Evolutionary conservation across 2,113 vertebrate species (phyloP), one percentile per base, ranked within the genome.

Genomic region (Tetraodon nigroviridis): DNA sequence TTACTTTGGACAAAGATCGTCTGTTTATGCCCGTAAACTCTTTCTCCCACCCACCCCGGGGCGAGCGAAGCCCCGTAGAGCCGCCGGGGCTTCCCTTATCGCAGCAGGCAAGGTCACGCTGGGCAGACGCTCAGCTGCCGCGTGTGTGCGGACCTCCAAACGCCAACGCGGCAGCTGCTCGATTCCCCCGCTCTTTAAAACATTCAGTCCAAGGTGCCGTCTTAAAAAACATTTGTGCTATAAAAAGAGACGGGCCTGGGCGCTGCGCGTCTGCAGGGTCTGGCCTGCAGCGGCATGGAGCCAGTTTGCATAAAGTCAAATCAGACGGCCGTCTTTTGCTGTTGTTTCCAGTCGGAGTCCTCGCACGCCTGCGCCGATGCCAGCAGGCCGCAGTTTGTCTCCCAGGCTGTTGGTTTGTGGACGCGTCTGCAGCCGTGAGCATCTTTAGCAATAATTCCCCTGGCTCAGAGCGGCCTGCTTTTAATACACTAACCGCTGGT

Each of bases 301-400:
- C 44, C 16, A 61, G 18, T 51, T 89, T 87, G 68, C 76, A 86
- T 87, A 29, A 58, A 87, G 66, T 83, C 83, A 87, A 87, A 87
- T 83, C 22, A 18, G n/a, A 67, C 17, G 63, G 64, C 2, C 32
- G 10, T 37, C 1, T 32, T 32, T 32, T n/a, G n/a, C n/a, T n/a
- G n/a, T 37, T 37, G 2, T 37, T 11, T 12, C 32, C 32, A 37
- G 32, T 37, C 32, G 1, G 3, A 10, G 1, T 37, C 32, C 2
- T 37, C 10, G 12, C 1, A 37, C 62, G 46, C 58, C 22, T 32
- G 20, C 24, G 14, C 42, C 14, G 20, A 48, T 13, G 19, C 19
- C 55, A 46, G 52, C 67, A 41, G n/a, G 44, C 40, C 58, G 42
- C 59, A 4, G 42, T 42, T 57, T 58, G 57, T 29, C 58, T 53